Evolutionary conservation across 2,888 invertebrate genomes (phyloP).

Genomic region (Amphipyra tragopoginis): DNA sequence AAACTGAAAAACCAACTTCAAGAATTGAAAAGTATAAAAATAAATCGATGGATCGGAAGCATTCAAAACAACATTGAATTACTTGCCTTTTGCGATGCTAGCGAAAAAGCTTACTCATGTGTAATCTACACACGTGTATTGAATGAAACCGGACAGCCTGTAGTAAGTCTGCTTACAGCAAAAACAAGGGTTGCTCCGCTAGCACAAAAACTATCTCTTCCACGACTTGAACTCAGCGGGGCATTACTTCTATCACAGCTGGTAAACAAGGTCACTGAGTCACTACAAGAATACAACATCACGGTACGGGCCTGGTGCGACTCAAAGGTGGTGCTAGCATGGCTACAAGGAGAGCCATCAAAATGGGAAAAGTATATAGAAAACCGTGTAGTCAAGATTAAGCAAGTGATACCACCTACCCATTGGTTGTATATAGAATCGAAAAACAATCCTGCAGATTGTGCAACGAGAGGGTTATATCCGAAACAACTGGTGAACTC

Average conservation of each 20-base stretch:
- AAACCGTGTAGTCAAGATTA: slow-evolving; percentile 41
- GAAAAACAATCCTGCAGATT: slow-evolving; percentile 57
- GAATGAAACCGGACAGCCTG: slow-evolving; percentile 9
- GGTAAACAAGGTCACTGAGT: slow-evolving; percentile 18
- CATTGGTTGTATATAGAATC: slow-evolving; percentile 38
- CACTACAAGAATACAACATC: not conserved
- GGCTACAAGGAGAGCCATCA: slow-evolving; percentile 29
- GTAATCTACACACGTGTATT: slow-evolving; percentile 26
- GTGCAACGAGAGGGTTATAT: slow-evolving; percentile 52
- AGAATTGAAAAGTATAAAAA: slow-evolving; percentile 1
- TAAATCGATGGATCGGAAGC: slow-evolving; percentile 28
- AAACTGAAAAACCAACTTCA: slow-evolving; percentile 6
- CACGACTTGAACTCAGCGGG: slow-evolving; percentile 45
- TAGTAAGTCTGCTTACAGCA: slow-evolving; percentile 26
- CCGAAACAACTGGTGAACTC: slow-evolving; percentile 30
- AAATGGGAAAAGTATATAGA: slow-evolving; percentile 34
- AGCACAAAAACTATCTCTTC: slow-evolving; percentile 32
- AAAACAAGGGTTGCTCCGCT: slow-evolving; percentile 50
- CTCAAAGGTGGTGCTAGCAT: slow-evolving; percentile 38
- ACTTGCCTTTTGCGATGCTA: slow-evolving; percentile 49
- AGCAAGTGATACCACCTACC: slow-evolving; percentile 14
- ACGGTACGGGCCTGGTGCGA: slow-evolving; percentile 38
- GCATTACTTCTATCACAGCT: slow-evolving; percentile 36
- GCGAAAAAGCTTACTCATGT: slow-evolving; percentile 45
- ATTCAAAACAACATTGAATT: slow-evolving; percentile 28